Evolutionary conservation across 30 jellyfish, hydroid and myxozoan genomes (phyloP).

Genomic region (Aurelia aurita complex sp. Pacific): DNA sequence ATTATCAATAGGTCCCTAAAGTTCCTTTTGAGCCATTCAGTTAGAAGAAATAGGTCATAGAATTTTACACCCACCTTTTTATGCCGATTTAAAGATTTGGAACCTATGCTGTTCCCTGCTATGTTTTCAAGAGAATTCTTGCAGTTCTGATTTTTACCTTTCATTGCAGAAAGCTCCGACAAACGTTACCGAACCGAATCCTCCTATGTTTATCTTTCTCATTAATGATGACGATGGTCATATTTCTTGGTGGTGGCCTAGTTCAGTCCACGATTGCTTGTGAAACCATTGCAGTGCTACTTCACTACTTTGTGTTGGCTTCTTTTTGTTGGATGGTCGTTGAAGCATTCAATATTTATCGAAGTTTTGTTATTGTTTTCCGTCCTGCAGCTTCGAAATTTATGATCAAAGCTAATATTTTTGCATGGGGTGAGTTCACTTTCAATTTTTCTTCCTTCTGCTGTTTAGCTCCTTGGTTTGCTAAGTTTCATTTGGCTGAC

Average conservation of each 20-base stretch:
- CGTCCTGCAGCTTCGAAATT: slow-evolving; percentile 7
- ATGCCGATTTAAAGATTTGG: too few species aligned
- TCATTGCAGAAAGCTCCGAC: slow-evolving; percentile 23
- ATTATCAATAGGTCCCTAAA: too few species aligned
- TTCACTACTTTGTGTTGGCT: slow-evolving; percentile 37
- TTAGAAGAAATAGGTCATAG: too few species aligned
- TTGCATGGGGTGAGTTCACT: slow-evolving; percentile 35
- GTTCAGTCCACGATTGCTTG: not conserved
- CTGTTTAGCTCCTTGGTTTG: too few species aligned
- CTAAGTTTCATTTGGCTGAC: too few species aligned
- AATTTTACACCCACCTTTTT: too few species aligned
- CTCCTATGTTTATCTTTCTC: slow-evolving; percentile 19
- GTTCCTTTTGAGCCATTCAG: too few species aligned
- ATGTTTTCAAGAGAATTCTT: too few species aligned
- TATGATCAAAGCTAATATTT: slow-evolving; percentile 19
- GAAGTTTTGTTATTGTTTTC: slow-evolving; percentile 16
- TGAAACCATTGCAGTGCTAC: slow-evolving; percentile 8
- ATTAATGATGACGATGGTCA: slow-evolving; percentile 36
- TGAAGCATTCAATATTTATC: slow-evolving; percentile 38
- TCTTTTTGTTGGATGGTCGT: slow-evolving; percentile 52
- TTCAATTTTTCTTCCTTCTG: not conserved
- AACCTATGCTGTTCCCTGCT: too few species aligned
- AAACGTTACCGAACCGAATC: slow-evolving; percentile 1
- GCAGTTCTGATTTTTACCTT: not conserved
- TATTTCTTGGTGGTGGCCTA: slow-evolving; percentile 36